Base-by-base conservation (phyloP, 2,797 vertebrate genomes). In the Apogon hyalosoma region DNA sequence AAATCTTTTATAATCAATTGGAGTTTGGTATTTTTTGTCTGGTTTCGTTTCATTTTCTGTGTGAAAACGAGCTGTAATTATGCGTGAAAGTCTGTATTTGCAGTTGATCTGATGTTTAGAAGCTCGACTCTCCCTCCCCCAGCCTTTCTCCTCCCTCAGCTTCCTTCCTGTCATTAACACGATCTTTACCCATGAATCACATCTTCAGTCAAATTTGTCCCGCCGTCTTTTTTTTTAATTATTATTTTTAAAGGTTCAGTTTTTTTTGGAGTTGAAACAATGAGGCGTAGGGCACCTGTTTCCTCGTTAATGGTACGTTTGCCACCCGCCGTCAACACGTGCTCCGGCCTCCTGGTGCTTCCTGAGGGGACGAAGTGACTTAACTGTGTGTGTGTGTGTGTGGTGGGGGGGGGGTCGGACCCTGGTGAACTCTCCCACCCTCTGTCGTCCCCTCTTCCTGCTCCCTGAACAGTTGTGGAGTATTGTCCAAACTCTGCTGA, bases 271-370 rank as follows among this genome's bases (percentile, higher is more conserved):
- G 72, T 80, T 79, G 73, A 78, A 92, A 94, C 91, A 92, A 92
- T 92, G 73, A 89, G 63, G 50, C 38, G 0, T 51, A 51, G 65
- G 89, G 87, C 92, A 94, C 91, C 91, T 94, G 92, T 87, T 93
- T 94, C 93, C 92, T 86, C 72, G 21, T 24, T 24, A 24, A 24
- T 24, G 21, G 4, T 24, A 24, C 21, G 2, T 24, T 24, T 4
- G 4, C 21, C 21, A 24, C 21, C 21, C 75, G 52, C 63, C 51
- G 40, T 24, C 68, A 80, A 82, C 83, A 71, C 79, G 69, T 73
- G 80, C 68, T 59, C 7, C 18, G 67, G 66, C 66, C 42, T 0
- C 10, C 69, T 46, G 71, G 63, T 72, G 79, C 82, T 88, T 90
- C 84, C 87, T 80, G 79, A 16, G 47, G 65, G 48, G 50, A 55